These are phyloP conservation scores for Tetramorium alpestre DNA, from an alignment of 1,140 invertebrate species.

Conservation along the genomic window DNA sequence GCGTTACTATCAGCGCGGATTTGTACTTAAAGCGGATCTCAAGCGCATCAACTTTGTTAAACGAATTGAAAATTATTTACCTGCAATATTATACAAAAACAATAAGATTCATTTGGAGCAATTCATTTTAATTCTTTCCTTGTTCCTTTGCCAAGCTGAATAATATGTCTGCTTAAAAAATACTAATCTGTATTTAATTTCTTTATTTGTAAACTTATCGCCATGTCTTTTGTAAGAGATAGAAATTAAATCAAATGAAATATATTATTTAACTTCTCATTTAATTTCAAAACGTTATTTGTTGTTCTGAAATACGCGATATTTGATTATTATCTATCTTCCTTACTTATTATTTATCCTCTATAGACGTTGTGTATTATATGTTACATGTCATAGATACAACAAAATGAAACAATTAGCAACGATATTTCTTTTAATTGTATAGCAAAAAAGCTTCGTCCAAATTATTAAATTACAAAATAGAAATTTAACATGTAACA, in stretches of 20 bases:
- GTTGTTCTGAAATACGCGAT: background rate
- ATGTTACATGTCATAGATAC: background rate
- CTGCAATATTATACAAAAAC: background rate
- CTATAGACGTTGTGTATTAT: too few species aligned
- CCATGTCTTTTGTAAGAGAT: background rate
- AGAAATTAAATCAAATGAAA: background rate
- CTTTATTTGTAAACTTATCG: background rate
- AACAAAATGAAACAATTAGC: background rate
- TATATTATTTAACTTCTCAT: background rate
- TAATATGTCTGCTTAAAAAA: too few species aligned
- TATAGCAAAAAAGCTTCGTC: background rate
- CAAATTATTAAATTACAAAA: background rate
- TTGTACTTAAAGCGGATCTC: constrained; percentile 28
- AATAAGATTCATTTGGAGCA: background rate
- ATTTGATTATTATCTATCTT: background rate
- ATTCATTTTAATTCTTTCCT: too few species aligned
- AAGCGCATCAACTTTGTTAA: background rate
- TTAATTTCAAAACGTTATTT: background rate
- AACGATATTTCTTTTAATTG: background rate
- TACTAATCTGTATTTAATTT: background rate
- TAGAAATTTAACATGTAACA: background rate
- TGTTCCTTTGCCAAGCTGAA: background rate
- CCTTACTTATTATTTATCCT: background rate
- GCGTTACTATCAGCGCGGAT: constrained; percentile 47
- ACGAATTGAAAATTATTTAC: background rate